phyloP scores from a whole-genome alignment of 2,797 vertebrate species.

The Danio aesculapii region DNA sequence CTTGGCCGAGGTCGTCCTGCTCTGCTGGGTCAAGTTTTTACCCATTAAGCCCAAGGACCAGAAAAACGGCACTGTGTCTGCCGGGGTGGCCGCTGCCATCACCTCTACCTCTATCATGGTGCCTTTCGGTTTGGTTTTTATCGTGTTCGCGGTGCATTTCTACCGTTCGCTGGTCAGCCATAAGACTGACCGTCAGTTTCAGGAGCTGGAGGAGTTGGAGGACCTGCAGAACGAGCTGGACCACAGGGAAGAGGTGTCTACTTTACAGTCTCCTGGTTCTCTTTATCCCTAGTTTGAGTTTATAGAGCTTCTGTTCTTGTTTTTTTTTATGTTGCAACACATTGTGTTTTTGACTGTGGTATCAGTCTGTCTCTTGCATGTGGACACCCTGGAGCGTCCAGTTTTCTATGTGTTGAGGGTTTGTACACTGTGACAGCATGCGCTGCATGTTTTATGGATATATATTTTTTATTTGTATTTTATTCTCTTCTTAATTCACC shows the following conservation, averaged over 20 bases:
- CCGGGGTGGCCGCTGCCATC: constrained; percentile 91
- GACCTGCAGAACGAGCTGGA: constrained; percentile 96
- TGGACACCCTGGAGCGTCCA: constrained; percentile 7
- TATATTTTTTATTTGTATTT: background rate
- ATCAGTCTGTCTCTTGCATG: constrained; percentile 26
- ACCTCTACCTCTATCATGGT: constrained; percentile 97
- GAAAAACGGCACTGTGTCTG: constrained; percentile 65
- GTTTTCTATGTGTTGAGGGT: constrained; percentile 26
- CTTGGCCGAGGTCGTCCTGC: constrained; percentile 93
- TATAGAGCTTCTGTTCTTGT: background rate
- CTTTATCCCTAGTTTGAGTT: constrained; percentile 81
- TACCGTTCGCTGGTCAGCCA: constrained; percentile 98
- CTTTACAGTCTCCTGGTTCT: constrained; percentile 84
- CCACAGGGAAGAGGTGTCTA: constrained; percentile 82
- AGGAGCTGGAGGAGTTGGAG: constrained; percentile 92
- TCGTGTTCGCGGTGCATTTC: constrained; percentile 96
- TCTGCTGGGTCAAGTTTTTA: constrained; percentile 98
- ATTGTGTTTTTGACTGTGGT: background rate
- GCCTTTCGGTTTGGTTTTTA: constrained; percentile 93
- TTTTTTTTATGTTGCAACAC: background rate
- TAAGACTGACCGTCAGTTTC: constrained; percentile 94
- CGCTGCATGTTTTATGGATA: constrained; percentile 16
- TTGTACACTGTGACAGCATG: constrained; percentile 38
- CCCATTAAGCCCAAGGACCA: constrained; percentile 78
- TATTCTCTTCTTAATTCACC: background rate